Conservation (phyloP, 92 coral and sea anemone species). For the Zoanthus gigantus region DNA sequence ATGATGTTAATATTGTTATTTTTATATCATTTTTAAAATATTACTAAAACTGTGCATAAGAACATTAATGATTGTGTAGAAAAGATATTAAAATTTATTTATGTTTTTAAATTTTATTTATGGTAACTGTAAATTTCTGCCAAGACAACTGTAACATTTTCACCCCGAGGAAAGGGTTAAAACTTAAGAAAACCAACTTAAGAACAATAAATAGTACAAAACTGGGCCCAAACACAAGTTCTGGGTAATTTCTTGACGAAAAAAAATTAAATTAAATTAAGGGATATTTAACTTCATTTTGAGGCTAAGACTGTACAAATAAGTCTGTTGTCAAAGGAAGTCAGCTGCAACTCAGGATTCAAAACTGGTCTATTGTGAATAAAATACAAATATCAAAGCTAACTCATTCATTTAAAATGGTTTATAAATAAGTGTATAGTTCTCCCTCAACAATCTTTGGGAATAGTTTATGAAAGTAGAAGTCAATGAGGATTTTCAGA, state of each 20-base stretch:
- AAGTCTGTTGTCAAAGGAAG: background rate
- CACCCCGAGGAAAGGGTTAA: slow-evolving; percentile 16
- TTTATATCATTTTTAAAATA: background rate
- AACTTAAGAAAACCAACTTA: slow-evolving; percentile 6
- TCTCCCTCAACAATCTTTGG: no score
- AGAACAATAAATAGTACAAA: slow-evolving; percentile 14
- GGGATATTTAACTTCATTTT: slow-evolving; percentile 7
- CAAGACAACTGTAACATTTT: slow-evolving; percentile 23
- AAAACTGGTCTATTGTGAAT: slow-evolving; percentile 6
- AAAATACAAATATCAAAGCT: slow-evolving; percentile 26
- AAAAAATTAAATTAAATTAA: background rate
- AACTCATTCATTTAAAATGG: slow-evolving; percentile 21
- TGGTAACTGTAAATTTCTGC: slow-evolving; percentile 23
- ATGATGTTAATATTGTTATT: slow-evolving; percentile 27
- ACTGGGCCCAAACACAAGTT: slow-evolving; percentile 23
- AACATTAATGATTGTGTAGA: slow-evolving; percentile 13
- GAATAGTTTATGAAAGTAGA: no score
- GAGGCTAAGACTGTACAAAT: slow-evolving; percentile 10
- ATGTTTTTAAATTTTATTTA: slow-evolving; percentile 19
- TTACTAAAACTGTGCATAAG: slow-evolving; percentile 16
- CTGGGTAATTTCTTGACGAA: slow-evolving; percentile 7
- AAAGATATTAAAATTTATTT: slow-evolving; percentile 8
- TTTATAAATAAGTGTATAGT: slow-evolving; percentile 8
- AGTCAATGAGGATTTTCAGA: background rate
- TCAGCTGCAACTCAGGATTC: slow-evolving; percentile 14